phyloP scores from a whole-genome alignment of 1,140 invertebrate species.

The Neodiprion lecontei region DNA sequence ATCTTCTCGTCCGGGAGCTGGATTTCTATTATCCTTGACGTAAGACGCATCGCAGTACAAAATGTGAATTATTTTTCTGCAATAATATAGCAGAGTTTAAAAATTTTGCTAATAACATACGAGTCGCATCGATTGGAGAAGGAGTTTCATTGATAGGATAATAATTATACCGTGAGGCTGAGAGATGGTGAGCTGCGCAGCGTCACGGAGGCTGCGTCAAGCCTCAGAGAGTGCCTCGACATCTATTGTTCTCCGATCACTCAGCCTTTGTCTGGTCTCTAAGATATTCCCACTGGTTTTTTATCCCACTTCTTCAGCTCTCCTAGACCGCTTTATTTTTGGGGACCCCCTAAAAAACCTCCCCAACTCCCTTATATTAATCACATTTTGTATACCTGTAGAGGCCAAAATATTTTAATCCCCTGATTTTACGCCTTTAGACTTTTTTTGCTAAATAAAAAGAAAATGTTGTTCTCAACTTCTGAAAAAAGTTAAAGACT shows the following conservation, averaged over 20 bases:
- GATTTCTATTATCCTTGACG: too few species aligned
- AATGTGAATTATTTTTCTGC: not conserved
- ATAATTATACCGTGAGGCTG: slow-evolving; percentile 26
- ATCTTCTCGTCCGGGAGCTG: not conserved
- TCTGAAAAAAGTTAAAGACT: not conserved
- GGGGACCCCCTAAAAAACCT: not conserved
- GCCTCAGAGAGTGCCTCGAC: slow-evolving; percentile 12
- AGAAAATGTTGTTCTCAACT: not conserved
- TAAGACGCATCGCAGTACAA: too few species aligned
- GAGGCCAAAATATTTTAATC: slow-evolving; percentile 8
- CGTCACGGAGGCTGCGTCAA: slow-evolving; percentile 2
- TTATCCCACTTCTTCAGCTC: not conserved
- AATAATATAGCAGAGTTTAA: not conserved
- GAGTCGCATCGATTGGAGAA: slow-evolving; percentile 22
- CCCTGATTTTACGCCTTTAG: slow-evolving; percentile 12
- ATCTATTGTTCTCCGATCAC: slow-evolving; percentile 14
- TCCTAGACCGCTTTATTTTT: slow-evolving; percentile 3
- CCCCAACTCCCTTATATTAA: slow-evolving; percentile 10
- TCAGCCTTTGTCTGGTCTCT: slow-evolving; percentile 12
- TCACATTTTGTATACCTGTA: not conserved
- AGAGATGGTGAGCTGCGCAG: slow-evolving; percentile 7
- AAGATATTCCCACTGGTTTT: slow-evolving; percentile 15
- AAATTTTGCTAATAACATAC: slow-evolving; percentile 12
- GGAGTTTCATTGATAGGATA: slow-evolving; percentile 29
- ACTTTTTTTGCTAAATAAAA: not conserved